These are phyloP conservation scores for Nycticebus coucang DNA, from an alignment of 2,113 vertebrate genomes.

Conservation along the genomic window DNA sequence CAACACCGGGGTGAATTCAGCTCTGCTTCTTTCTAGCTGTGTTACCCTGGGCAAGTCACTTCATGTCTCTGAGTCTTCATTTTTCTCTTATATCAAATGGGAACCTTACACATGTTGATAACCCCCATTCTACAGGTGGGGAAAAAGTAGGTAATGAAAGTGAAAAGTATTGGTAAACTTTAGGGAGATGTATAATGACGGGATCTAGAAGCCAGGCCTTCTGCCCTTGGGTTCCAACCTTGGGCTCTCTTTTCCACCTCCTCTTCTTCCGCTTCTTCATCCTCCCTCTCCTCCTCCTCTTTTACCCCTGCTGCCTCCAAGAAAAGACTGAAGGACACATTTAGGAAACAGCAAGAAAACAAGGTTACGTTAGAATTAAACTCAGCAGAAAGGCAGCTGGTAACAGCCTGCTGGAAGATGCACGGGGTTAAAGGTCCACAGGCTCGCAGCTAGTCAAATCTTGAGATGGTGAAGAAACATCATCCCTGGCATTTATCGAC, in stretches of 20 bases:
- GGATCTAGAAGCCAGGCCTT: not conserved
- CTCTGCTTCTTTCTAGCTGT: not conserved
- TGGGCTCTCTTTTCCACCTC: rapidly evolving
- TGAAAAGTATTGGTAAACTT: not conserved
- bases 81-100: not conserved
- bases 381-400: not conserved
- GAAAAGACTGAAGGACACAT: not conserved
- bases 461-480: rapidly evolving
- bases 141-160: not conserved
- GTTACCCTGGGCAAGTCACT: not conserved
- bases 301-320: not conserved
- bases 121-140: not conserved
- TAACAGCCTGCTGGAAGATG: not conserved
- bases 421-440: not conserved
- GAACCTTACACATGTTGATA: not conserved
- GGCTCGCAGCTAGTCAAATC: not conserved
- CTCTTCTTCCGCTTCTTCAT: too few relatives aligned
- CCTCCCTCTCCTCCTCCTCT: not conserved
- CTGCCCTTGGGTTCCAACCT: not conserved
- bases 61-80: not conserved
- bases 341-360: not conserved
- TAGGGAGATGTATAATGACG: not conserved
- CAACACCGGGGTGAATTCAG: not conserved
- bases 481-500: not conserved
- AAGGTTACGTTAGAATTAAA: not conserved